Evolutionary conservation across 2,797 vertebrate species (phyloP).

Genomic region (Chiroxiphia lanceolata): DNA sequence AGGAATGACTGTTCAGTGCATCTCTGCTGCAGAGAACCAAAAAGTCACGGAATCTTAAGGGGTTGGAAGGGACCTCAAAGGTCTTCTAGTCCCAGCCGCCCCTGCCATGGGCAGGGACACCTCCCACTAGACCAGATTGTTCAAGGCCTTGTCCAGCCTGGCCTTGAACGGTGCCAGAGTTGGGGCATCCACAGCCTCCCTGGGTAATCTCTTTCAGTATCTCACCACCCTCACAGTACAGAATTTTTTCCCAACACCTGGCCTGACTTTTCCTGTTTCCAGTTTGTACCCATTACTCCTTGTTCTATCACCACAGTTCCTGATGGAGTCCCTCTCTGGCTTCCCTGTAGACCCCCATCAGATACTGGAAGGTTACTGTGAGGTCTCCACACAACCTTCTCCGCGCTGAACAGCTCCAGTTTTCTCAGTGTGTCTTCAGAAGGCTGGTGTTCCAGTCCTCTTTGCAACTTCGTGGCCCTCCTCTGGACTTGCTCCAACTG

Average conservation of each 20-base stretch:
- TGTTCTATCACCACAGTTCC: not conserved
- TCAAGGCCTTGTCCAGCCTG: not conserved
- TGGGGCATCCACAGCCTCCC: not conserved
- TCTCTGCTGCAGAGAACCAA: not conserved
- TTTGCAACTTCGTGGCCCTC: not conserved
- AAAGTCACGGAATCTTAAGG: not conserved
- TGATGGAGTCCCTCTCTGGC: not conserved
- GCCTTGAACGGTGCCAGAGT: not conserved
- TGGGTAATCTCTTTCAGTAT: not conserved
- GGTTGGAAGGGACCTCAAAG: not conserved
- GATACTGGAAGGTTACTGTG: not conserved
- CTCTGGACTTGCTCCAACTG: not conserved
- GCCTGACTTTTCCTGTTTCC: not conserved
- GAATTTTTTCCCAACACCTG: too few relatives aligned
- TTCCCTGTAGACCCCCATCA: not conserved
- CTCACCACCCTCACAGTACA: not conserved
- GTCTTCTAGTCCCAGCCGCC: too few relatives aligned
- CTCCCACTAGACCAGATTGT: not conserved
- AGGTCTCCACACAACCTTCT: not conserved
- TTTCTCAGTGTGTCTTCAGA: not conserved
- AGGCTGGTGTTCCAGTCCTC: not conserved
- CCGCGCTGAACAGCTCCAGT: not conserved
- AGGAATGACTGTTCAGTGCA: rapidly evolving
- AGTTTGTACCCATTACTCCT: not conserved
- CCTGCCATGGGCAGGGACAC: not conserved